Evolutionary conservation across 2,113 vertebrate genomes (phyloP).

Genomic region (Callaeas wilsoni): DNA sequence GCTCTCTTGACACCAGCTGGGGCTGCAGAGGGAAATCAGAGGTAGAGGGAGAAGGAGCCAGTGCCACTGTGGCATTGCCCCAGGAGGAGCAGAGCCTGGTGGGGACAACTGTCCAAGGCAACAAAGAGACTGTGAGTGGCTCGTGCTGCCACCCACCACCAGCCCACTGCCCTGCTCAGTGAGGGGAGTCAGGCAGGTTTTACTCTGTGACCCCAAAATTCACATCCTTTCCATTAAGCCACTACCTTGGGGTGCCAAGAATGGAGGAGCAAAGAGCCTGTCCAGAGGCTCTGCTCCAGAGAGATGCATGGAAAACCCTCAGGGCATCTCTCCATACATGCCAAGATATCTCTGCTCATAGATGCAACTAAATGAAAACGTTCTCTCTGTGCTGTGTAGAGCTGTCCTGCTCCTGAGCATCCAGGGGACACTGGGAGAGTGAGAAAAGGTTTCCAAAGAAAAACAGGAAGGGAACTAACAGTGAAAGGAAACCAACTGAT

Average conservation of each 20-base stretch:
- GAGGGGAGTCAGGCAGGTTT: not conserved
- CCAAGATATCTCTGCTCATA: not conserved
- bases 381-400: not conserved
- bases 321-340: not conserved
- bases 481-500: not conserved
- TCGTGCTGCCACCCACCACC: not conserved
- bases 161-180: not conserved
- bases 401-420: not conserved
- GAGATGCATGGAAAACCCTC: not conserved
- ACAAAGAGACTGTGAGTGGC: not conserved
- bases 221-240: not conserved
- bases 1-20: not conserved
- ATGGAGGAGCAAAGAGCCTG: not conserved
- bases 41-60: not conserved
- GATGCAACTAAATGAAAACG: not conserved
- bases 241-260: accelerated
- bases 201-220: not conserved
- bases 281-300: not conserved
- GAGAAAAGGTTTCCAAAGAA: not conserved
- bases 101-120: not conserved
- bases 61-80: not conserved
- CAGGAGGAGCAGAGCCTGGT: not conserved
- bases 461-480: not conserved
- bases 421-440: not conserved
- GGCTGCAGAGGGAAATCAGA: not conserved